phyloP scores from a whole-genome alignment of 2,888 invertebrate species.

The Brachypalpus laphriformis region DNA sequence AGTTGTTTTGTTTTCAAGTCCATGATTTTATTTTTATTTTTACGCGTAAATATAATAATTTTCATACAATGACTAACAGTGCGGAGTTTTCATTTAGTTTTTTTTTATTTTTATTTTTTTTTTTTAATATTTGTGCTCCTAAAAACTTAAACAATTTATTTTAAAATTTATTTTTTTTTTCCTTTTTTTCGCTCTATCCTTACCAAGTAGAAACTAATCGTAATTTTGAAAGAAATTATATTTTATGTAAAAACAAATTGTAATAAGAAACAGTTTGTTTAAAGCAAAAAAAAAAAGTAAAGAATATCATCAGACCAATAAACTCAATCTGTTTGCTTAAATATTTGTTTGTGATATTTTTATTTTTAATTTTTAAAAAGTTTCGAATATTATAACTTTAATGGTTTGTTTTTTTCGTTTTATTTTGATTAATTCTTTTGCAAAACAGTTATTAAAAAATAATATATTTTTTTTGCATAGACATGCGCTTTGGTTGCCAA shows the following conservation, averaged over 20 bases:
- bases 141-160: conserved; percentile 69
- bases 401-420: background rate
- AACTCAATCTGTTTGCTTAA: conserved; percentile 24
- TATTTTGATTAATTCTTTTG: background rate
- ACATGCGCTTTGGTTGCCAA: conserved; percentile 64
- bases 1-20: conserved; percentile 46
- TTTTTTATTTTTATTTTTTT: conserved; percentile 24
- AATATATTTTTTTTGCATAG: conserved; percentile 46
- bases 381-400: conserved; percentile 57
- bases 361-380: conserved; percentile 35
- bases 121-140: conserved; percentile 69
- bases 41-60: conserved; percentile 33
- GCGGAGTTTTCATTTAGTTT: conserved; percentile 65
- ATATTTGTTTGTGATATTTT: background rate
- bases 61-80: conserved; percentile 63
- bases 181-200: conserved; percentile 29
- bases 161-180: conserved; percentile 36
- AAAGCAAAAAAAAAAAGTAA: conserved; percentile 10
- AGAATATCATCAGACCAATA: conserved; percentile 42
- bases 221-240: conserved; percentile 19
- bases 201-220: conserved; percentile 40
- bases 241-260: conserved; percentile 16
- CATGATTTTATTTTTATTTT: conserved; percentile 40
- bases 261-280: conserved; percentile 24
- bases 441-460: conserved; percentile 15